Evolutionary conservation across 2,797 vertebrate species (phyloP), one percentile per base, ranked within the genome.

Genomic region (Florisuga fusca): DNA sequence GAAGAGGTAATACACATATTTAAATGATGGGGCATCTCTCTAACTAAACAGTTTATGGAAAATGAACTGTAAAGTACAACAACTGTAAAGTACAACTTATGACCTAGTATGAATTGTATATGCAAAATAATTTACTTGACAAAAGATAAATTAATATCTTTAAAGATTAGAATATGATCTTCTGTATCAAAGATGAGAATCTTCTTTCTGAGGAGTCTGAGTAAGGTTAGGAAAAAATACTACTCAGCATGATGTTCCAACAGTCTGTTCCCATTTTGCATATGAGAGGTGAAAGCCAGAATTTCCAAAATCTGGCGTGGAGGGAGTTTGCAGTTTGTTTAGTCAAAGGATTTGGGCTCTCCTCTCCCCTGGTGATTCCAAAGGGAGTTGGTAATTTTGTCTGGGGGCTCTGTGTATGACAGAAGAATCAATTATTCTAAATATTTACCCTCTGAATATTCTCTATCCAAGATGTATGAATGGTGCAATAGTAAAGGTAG

Each of bases 391-490:
- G 5, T 46, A 4, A 10, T 63, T 74, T 57, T 53, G 13, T 36
- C 6, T 15, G 9, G 6, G 17, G 12, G 6, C 8, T 74, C 57
- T 57, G 48, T 1, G 1, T 34, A 5, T 0, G 1, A 6, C 4
- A 72, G 27, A 18, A n/a, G 53, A 88, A 57, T 3, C 21, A 72
- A n/a, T 2, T 57, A 4, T 50, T 46, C 46, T 20, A 26, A 81
- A 43, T 69, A 31, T 22, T 84, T 73, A 7, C 59, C 4, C 22
- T 55, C 73, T 54, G 33, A 77, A 50, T 46, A 13, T 6, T 61
- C 16, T 31, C 54, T 27, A 3, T 21, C 8, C 27, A 54, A 67
- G 64, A 59, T 6, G 7, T 16, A n/a, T 20, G 15, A 46, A 62
- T 38, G 25, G 16, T 53, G 18, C 22, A 34, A 16, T 38, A 51